A percentile compares a stretch with the other conserved stretches of the same genome.
These are phyloP conservation scores for Acleris cristana DNA, from an alignment of 2,888 invertebrate species.

Conservation along the genomic window DNA sequence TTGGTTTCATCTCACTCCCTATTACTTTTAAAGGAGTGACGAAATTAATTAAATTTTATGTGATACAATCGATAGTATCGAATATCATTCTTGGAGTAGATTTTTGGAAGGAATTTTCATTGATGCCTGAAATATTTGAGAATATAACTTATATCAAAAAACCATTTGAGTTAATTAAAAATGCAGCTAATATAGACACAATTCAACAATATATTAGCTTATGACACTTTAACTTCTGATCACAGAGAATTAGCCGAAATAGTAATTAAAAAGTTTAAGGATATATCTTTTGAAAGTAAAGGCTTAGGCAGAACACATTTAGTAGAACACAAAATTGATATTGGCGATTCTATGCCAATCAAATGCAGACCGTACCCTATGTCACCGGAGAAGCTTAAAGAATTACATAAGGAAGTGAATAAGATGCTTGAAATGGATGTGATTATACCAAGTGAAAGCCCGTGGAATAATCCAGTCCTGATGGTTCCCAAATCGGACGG, in stretches of 20 bases:
- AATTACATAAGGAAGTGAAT: conserved; percentile 10
- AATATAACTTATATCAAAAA: conserved; percentile 15
- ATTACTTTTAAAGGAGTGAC: neutral
- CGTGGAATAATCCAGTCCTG: conserved; percentile 27
- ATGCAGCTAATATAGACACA: conserved; percentile 1
- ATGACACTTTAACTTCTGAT: neutral
- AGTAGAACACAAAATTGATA: conserved; percentile 43
- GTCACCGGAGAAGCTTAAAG: conserved; percentile 2
- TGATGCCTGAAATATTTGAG: conserved; percentile 8
- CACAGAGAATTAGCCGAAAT: conserved; percentile 32
- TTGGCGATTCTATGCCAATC: conserved; percentile 38
- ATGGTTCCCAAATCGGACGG: conserved; percentile 31
- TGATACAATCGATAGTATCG: neutral
- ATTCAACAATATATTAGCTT: neutral
- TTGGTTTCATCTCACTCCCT: neutral
- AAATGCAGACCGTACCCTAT: conserved; percentile 8
- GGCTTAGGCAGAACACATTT: conserved; percentile 44
- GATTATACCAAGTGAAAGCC: conserved; percentile 1
- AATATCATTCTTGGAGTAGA: conserved; percentile 5
- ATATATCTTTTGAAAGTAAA: conserved; percentile 35
- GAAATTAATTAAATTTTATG: neutral
- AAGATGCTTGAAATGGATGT: conserved; percentile 17
- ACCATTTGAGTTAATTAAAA: neutral
- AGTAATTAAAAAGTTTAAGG: conserved; percentile 31
- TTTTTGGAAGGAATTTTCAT: conserved; percentile 16